Conservation (phyloP, 2,113 vertebrate genomes). For the Danionella cerebrum region DNA sequence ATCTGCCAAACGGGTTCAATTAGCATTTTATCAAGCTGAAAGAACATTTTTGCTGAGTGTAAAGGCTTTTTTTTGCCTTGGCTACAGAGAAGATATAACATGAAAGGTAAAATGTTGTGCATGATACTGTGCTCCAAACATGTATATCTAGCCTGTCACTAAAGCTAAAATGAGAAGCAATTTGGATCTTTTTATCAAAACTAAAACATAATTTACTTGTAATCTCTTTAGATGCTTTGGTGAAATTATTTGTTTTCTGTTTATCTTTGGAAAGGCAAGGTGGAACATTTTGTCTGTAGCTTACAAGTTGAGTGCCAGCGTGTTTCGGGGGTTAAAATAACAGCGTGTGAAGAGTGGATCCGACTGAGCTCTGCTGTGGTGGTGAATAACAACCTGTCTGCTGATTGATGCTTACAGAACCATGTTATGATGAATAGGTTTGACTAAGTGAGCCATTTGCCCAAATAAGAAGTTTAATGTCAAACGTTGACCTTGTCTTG, state of each 20-base stretch:
- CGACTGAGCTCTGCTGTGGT: conserved; percentile 58
- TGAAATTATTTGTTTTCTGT: not conserved
- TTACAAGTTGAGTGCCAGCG: conserved; percentile 50
- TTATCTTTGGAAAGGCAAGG: conserved; percentile 51
- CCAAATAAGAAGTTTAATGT: conserved; percentile 35
- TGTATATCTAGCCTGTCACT: too few relatives aligned
- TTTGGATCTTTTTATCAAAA: too few relatives aligned
- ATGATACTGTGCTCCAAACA: too few relatives aligned
- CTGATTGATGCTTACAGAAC: conserved; percentile 59
- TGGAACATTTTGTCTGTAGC: conserved; percentile 34
- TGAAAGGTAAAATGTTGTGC: too few relatives aligned
- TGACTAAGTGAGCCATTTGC: conserved; percentile 56
- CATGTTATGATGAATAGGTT: conserved; percentile 70
- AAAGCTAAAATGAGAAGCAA: too few relatives aligned
- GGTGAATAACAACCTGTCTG: conserved; percentile 67
- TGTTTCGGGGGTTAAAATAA: conserved; percentile 60
- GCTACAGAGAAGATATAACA: too few relatives aligned
- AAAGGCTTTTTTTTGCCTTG: too few relatives aligned
- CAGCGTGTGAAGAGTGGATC: conserved; percentile 43
- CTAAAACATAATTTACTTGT: too few relatives aligned
- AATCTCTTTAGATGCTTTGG: too few relatives aligned
- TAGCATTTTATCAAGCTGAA: too few relatives aligned
- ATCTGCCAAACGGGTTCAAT: too few relatives aligned
- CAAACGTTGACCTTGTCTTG: conserved; percentile 16
- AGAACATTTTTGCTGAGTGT: too few relatives aligned